Conservation (phyloP, 30 jellyfish, hydroid and myxozoan genomes). For the Aurelia coerulea region DNA sequence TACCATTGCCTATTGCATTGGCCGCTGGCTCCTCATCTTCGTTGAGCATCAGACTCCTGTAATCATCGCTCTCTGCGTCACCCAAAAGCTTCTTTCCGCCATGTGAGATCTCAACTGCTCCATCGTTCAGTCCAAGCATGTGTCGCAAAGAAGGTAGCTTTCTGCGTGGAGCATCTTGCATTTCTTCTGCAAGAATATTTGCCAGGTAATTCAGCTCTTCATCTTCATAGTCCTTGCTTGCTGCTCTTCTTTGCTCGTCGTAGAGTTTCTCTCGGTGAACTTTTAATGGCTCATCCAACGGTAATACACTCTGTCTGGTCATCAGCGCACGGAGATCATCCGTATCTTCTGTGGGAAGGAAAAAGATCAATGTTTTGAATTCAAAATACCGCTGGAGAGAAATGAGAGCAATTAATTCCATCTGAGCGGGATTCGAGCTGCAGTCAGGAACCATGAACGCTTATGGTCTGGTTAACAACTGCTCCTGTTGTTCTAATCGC, state of each 20-base stretch:
- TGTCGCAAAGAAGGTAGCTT: neutral
- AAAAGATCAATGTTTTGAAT: neutral
- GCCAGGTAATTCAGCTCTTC: constrained; percentile 7
- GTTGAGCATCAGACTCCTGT: too few species aligned
- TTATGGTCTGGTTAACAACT: too few species aligned
- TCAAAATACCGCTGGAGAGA: neutral
- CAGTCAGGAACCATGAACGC: neutral
- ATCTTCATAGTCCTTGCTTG: neutral
- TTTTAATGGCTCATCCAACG: neutral
- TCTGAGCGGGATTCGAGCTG: neutral
- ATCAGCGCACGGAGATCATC: neutral
- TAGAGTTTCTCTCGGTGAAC: neutral
- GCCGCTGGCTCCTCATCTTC: too few species aligned
- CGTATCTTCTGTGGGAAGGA: neutral
- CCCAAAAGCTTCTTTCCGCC: too few species aligned
- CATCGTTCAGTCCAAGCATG: constrained; percentile 1
- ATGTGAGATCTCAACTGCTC: neutral
- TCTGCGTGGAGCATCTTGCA: neutral
- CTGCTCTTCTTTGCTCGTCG: neutral
- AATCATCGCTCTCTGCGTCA: too few species aligned
- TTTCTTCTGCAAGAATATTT: neutral
- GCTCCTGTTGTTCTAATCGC: too few species aligned
- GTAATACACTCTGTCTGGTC: neutral
- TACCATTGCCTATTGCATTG: neutral
- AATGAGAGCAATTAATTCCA: neutral